Percentiles rank a stretch among this genome's conserved stretches.
Conservation (phyloP, 2,113 vertebrate genomes). For the Corythoichthys intestinalis region DNA sequence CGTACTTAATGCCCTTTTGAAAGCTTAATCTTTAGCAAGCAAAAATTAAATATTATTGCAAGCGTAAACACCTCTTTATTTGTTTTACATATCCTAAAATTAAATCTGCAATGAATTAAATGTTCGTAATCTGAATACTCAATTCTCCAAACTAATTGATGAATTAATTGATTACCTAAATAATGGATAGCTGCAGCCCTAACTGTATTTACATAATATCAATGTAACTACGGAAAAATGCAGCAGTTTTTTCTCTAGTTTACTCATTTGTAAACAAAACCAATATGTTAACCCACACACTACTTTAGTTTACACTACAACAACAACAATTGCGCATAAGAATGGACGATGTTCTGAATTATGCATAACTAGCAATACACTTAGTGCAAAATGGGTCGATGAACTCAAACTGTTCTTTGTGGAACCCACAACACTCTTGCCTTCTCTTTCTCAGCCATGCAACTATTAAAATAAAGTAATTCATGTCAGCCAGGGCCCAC, state of each 20-base stretch:
- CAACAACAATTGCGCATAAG: not conserved
- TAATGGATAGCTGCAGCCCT: too few relatives aligned
- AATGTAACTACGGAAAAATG: not conserved
- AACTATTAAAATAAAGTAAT: constrained; percentile 74
- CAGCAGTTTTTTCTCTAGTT: not conserved
- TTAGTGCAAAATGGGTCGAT: not conserved
- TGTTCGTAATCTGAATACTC: too few relatives aligned
- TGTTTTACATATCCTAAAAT: too few relatives aligned
- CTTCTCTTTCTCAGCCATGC: constrained; percentile 49
- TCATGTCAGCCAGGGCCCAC: constrained; percentile 68
- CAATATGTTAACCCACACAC: not conserved
- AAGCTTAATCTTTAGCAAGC: too few relatives aligned
- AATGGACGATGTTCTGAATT: not conserved
- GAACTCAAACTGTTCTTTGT: constrained; percentile 10
- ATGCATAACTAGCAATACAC: not conserved
- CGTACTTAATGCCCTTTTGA: too few relatives aligned
- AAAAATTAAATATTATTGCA: too few relatives aligned
- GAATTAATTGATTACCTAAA: too few relatives aligned
- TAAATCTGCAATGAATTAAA: too few relatives aligned
- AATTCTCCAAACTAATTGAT: too few relatives aligned
- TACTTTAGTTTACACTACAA: not conserved
- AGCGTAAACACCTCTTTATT: too few relatives aligned
- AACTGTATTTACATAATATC: not conserved
- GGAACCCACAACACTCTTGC: constrained; percentile 34
- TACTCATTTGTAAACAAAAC: not conserved